Conservation (phyloP, 2,113 vertebrate species). For the Phalacrocorax aristotelis region DNA sequence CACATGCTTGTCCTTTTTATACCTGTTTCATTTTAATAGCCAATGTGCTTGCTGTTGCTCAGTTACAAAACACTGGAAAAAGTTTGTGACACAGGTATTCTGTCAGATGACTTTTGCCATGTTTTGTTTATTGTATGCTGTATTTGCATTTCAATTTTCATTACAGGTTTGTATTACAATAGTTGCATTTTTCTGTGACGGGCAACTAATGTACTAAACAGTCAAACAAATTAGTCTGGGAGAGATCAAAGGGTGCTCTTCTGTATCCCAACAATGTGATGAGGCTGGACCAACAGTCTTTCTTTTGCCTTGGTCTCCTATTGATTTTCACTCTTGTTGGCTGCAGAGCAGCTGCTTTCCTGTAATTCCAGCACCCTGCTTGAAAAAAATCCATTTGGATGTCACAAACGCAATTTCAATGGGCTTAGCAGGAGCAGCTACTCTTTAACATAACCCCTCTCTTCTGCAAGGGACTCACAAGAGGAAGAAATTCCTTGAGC, state of each 20-base stretch:
- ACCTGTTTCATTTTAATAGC: conserved; percentile 64
- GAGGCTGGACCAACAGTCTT: conserved; percentile 61
- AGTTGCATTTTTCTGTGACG: conserved; percentile 69
- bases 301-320: conserved; percentile 66
- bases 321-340: conserved; percentile 71
- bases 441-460: conserved; percentile 20
- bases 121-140: conserved; percentile 61
- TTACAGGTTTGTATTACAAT: conserved; percentile 57
- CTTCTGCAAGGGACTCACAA: conserved; percentile 14
- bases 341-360: conserved; percentile 62
- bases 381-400: conserved; percentile 67
- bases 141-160: conserved; percentile 73
- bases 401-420: conserved; percentile 72
- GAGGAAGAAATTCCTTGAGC: conserved; percentile 57
- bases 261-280: conserved; percentile 72
- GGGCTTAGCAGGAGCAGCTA: conserved; percentile 55
- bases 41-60: conserved; percentile 48
- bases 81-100: conserved; percentile 68
- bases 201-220: conserved; percentile 62
- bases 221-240: conserved; percentile 73
- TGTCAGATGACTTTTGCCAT: conserved; percentile 55
- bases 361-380: conserved; percentile 58
- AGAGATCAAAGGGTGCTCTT: conserved; percentile 75
- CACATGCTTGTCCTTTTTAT: conserved; percentile 38
- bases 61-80: conserved; percentile 68